Conservation (phyloP, 2,888 invertebrate genomes). For the Allolobophora icterica region DNA sequence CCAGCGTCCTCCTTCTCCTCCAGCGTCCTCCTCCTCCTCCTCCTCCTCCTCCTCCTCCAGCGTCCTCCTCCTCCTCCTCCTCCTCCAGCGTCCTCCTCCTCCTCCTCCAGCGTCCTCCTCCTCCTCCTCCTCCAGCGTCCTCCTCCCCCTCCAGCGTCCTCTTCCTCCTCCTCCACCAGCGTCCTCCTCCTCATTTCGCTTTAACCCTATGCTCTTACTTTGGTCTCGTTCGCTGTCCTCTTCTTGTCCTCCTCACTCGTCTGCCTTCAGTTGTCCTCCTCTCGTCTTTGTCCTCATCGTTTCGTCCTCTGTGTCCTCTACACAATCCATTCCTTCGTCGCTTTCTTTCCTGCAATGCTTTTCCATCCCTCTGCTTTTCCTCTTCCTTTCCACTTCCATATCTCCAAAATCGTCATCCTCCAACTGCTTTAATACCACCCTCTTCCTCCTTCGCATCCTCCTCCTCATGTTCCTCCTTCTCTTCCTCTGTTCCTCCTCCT, state of each 20-base stretch:
- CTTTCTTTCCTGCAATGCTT: background rate
- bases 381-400: background rate
- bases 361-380: background rate
- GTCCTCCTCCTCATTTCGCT: too few species aligned
- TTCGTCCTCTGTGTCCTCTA: too few species aligned
- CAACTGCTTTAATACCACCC: background rate
- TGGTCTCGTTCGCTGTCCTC: background rate
- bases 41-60: background rate
- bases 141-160: too few species aligned
- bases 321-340: background rate
- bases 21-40: too few species aligned
- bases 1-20: too few species aligned
- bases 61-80: background rate
- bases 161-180: too few species aligned
- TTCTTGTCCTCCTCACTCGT: background rate
- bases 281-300: background rate
- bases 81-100: too few species aligned
- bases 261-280: background rate
- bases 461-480: background rate
- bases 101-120: too few species aligned
- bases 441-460: background rate
- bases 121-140: too few species aligned
- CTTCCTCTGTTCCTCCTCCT: background rate
- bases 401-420: background rate
- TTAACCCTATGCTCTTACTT: too few species aligned